Conservation (phyloP, 2,888 invertebrate genomes). For the Blera fallax region DNA sequence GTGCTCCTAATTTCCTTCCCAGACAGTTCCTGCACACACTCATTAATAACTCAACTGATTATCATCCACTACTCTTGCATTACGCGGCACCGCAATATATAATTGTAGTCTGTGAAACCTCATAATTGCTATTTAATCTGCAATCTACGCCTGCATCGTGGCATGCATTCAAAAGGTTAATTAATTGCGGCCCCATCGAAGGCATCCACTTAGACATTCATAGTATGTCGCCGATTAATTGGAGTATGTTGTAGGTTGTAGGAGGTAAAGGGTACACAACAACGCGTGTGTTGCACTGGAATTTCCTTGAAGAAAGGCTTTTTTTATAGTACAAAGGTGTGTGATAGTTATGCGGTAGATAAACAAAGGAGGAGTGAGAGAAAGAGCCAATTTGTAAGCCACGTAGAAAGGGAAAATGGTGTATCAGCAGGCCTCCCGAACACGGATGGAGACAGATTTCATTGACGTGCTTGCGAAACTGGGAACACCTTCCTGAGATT, state of each 20-base stretch:
- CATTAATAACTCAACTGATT: conserved; percentile 15
- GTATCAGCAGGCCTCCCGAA: no score
- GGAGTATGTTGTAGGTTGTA: conserved; percentile 55
- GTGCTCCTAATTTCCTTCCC: conserved; percentile 13
- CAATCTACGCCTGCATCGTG: conserved; percentile 55
- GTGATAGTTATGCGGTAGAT: background rate
- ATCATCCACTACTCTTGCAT: background rate
- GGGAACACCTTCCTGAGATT: no score
- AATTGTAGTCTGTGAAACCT: conserved; percentile 39
- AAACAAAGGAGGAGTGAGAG: background rate
- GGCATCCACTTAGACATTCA: conserved; percentile 65
- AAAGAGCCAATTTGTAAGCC: no score
- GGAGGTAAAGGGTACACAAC: conserved; percentile 30
- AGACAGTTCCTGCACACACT: conserved; percentile 22
- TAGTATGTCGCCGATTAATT: conserved; percentile 64
- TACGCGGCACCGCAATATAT: conserved; percentile 15
- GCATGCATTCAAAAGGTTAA: conserved; percentile 61
- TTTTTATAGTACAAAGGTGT: background rate
- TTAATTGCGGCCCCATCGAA: conserved; percentile 61
- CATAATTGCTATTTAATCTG: conserved; percentile 59
- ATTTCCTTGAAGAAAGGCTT: background rate
- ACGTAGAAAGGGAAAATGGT: no score
- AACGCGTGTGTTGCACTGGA: background rate
- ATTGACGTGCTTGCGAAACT: no score
- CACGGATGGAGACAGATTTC: no score